These are phyloP conservation scores for Corythoichthys haematopterus DNA, from an alignment of 2,113 vertebrate genomes.

Conservation along the genomic window DNA sequence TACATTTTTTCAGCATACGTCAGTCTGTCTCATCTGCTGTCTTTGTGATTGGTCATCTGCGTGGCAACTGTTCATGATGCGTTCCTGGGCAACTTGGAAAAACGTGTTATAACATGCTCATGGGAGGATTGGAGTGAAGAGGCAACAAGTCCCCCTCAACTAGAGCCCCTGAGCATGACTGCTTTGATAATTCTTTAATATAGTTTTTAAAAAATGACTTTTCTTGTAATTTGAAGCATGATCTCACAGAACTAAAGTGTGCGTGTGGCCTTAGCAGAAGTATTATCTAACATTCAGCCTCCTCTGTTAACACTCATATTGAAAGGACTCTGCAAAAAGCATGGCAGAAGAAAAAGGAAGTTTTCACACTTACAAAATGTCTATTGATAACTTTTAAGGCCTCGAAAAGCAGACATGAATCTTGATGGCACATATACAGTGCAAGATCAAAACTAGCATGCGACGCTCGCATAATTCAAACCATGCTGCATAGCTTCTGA, in stretches of 20 bases:
- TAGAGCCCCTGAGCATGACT: neutral
- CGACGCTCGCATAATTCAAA: neutral
- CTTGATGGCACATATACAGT: neutral
- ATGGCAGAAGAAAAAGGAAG: neutral
- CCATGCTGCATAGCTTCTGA: neutral
- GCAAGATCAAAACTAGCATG: neutral
- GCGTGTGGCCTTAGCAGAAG: neutral
- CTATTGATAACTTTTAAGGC: neutral
- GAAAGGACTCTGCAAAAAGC: neutral
- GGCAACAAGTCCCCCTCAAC: neutral
- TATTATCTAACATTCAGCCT: neutral
- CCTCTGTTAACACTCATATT: neutral
- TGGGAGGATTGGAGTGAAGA: too few relatives aligned
- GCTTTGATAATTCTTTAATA: neutral
- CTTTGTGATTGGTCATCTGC: neutral
- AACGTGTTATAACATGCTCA: neutral
- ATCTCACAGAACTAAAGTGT: neutral
- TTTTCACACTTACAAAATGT: neutral
- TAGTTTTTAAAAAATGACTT: neutral
- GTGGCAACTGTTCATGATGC: neutral
- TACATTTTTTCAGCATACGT: too few relatives aligned
- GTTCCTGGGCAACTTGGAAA: neutral
- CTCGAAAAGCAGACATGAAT: conserved; percentile 1
- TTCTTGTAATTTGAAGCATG: neutral
- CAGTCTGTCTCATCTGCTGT: too few relatives aligned